These are phyloP conservation scores for Nasonia longicornis DNA, from an alignment of 1,140 invertebrate species.

Conservation along the genomic window DNA sequence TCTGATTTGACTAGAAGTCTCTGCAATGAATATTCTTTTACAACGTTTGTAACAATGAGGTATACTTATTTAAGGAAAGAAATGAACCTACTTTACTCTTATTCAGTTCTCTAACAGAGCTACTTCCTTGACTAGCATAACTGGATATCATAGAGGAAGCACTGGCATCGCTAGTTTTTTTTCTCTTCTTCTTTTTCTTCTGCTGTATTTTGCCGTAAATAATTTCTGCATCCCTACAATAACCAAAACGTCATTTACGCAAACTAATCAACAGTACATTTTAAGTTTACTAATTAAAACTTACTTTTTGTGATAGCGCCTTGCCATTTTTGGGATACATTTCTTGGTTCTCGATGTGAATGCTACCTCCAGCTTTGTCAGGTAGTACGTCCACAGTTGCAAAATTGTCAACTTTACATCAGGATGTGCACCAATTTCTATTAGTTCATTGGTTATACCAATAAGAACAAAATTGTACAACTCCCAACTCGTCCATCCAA, in stretches of 20 bases:
- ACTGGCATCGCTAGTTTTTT: constrained; percentile 46
- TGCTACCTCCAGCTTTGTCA: constrained; percentile 73
- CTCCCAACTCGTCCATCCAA: constrained; percentile 75
- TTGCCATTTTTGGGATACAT: constrained; percentile 69
- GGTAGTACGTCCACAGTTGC: constrained; percentile 76
- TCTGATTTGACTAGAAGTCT: constrained; percentile 58
- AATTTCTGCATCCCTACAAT: constrained; percentile 69
- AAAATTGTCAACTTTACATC: constrained; percentile 72
- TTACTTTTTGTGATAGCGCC: constrained; percentile 68
- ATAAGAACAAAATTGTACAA: constrained; percentile 75
- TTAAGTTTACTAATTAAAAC: background rate
- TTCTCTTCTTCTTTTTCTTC: constrained; percentile 50
- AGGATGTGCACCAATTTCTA: constrained; percentile 70
- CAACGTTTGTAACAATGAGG: constrained; percentile 2
- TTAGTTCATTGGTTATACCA: constrained; percentile 73
- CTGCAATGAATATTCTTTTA: constrained; percentile 49
- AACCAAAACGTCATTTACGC: constrained; percentile 33
- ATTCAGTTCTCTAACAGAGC: constrained; percentile 53
- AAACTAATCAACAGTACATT: constrained; percentile 20
- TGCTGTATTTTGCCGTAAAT: constrained; percentile 66
- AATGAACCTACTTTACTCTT: constrained; percentile 56
- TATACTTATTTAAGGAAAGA: constrained; percentile 10
- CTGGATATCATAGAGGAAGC: constrained; percentile 51
- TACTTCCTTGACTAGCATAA: constrained; percentile 46
- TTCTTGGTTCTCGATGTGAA: constrained; percentile 68